A percentile compares a stretch with the other conserved stretches of the same genome.
Conservation (phyloP, 2,888 invertebrate genomes). For the Chydorus sphaericus region DNA sequence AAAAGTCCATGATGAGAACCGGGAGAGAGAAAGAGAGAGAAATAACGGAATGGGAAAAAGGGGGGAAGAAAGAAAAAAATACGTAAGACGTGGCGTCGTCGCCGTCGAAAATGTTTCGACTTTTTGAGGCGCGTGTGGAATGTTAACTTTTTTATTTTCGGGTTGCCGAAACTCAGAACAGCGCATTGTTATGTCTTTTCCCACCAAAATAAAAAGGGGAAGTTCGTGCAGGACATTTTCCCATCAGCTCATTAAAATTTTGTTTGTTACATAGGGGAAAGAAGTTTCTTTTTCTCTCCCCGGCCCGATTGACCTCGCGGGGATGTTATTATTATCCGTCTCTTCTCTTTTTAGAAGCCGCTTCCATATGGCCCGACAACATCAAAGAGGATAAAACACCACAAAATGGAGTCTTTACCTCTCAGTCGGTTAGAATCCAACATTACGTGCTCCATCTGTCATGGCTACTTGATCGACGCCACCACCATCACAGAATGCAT, state of each 20-base stretch:
- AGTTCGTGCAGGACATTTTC: too few species aligned
- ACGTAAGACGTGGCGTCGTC: slow-evolving; percentile 6
- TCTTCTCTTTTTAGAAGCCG: background rate
- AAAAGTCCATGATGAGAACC: background rate
- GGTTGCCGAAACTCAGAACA: too few species aligned
- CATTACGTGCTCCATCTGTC: slow-evolving; percentile 25
- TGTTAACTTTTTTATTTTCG: too few species aligned
- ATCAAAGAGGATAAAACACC: too few species aligned
- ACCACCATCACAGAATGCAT: slow-evolving; percentile 36
- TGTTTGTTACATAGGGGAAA: too few species aligned
- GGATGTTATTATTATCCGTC: background rate
- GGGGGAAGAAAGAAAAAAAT: too few species aligned
- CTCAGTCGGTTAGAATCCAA: slow-evolving; percentile 1
- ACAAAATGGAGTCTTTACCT: background rate
- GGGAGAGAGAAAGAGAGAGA: background rate
- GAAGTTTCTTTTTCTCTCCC: too few species aligned
- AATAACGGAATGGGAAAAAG: background rate
- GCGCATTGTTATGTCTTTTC: too few species aligned
- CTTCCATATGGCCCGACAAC: too few species aligned
- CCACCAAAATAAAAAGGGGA: too few species aligned
- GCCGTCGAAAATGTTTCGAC: too few species aligned
- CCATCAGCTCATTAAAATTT: background rate
- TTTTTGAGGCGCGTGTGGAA: too few species aligned
- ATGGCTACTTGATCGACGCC: slow-evolving; percentile 36
- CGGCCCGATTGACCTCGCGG: background rate